Evolutionary conservation across 2,888 invertebrate genomes (phyloP).

Genomic region (Anagyrus pseudococci): DNA sequence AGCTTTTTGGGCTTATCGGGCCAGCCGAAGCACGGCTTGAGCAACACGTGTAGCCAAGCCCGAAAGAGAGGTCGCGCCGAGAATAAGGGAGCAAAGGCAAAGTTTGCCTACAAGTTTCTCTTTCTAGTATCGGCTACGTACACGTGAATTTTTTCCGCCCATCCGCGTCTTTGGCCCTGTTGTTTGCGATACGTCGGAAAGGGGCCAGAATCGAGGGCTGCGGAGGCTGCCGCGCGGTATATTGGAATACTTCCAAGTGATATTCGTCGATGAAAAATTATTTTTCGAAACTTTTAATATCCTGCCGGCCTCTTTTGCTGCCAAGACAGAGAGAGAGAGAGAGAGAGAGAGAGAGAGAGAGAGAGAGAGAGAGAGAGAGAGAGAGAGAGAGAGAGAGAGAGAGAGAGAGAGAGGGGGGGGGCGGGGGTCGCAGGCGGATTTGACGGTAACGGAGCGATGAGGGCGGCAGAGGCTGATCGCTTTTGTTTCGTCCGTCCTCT

Average conservation of each 20-base stretch:
- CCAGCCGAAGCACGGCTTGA: not conserved
- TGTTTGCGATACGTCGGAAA: not conserved
- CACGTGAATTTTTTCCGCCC: conserved; percentile 9
- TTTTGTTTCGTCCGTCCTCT: no score
- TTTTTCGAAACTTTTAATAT: conserved; percentile 19
- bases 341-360: no score
- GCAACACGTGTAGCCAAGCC: conserved; percentile 1
- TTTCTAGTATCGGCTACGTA: not conserved
- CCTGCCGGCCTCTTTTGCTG: not conserved
- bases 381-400: no score
- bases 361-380: no score
- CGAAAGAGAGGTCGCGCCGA: not conserved
- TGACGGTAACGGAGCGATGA: no score
- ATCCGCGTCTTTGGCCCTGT: not conserved
- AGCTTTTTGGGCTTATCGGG: not conserved
- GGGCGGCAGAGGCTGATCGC: no score
- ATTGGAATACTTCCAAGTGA: conserved; percentile 29
- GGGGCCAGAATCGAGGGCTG: no score
- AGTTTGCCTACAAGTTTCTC: not conserved
- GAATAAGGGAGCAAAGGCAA: no score
- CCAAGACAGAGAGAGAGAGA: no score
- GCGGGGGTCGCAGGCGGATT: no score
- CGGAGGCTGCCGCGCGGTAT: not conserved
- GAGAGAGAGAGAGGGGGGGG: no score
- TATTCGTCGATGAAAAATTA: conserved; percentile 24